These are phyloP conservation scores for Cyprinodon tularosa DNA, from an alignment of 2,113 vertebrate species.

Conservation along the genomic window DNA sequence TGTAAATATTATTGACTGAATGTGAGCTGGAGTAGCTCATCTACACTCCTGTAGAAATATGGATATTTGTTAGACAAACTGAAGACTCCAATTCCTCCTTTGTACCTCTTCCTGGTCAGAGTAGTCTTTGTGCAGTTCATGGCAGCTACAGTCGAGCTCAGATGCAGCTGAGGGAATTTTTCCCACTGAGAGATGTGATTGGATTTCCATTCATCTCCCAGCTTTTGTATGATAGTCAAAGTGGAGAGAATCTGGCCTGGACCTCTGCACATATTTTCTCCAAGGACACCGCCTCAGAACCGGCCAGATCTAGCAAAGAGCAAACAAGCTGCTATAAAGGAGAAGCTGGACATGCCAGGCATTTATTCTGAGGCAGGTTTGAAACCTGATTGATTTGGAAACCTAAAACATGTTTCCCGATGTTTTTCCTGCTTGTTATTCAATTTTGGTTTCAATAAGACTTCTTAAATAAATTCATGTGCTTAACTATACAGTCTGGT, in stretches of 20 bases:
- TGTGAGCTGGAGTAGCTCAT: slow-evolving; percentile 1
- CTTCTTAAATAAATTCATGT: too few species aligned
- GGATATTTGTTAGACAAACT: slow-evolving; percentile 33
- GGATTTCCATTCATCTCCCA: slow-evolving; percentile 65
- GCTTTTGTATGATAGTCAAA: slow-evolving; percentile 59
- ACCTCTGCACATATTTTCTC: slow-evolving; percentile 61
- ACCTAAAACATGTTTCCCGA: slow-evolving; percentile 30
- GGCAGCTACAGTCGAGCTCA: slow-evolving; percentile 24
- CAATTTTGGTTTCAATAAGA: neutral
- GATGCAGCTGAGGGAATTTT: slow-evolving; percentile 45
- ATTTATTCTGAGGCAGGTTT: slow-evolving; percentile 22
- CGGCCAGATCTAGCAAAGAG: slow-evolving; percentile 27
- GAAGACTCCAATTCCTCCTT: slow-evolving; percentile 21
- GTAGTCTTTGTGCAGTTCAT: slow-evolving; percentile 25
- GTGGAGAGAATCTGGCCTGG: slow-evolving; percentile 52
- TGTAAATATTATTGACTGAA: slow-evolving; percentile 20
- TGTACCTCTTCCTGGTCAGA: slow-evolving; percentile 8
- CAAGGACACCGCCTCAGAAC: slow-evolving; percentile 44
- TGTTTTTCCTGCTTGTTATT: slow-evolving; percentile 22
- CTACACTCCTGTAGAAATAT: neutral
- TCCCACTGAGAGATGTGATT: slow-evolving; percentile 52
- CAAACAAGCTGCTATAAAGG: slow-evolving; percentile 59
- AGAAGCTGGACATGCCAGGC: slow-evolving; percentile 30
- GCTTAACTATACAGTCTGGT: too few species aligned
- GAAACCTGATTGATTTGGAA: slow-evolving; percentile 44